These are phyloP conservation scores for Zaprionus taronus DNA, from an alignment of 1,140 invertebrate genomes.

Conservation along the genomic window DNA sequence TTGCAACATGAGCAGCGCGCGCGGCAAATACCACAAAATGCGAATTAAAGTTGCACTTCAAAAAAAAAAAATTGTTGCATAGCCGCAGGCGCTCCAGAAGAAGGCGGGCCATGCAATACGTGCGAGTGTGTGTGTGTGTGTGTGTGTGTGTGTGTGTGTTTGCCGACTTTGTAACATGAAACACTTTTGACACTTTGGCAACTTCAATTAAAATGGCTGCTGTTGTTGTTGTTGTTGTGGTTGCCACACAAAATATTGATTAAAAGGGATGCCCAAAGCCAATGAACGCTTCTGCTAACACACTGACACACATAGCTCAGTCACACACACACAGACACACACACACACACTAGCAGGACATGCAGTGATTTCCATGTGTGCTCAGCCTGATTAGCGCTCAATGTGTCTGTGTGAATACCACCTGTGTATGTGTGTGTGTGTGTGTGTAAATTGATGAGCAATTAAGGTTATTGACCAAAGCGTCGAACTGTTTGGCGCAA, in stretches of 20 bases:
- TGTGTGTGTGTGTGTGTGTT: constrained; percentile 7
- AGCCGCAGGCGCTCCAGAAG: constrained; percentile 7
- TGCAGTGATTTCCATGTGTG: constrained; percentile 22
- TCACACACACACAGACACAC: background rate
- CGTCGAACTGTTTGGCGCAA: constrained; percentile 5
- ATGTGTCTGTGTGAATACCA: constrained; percentile 1
- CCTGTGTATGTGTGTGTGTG: background rate
- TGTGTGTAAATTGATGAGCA: constrained; percentile 69
- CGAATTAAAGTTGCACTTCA: constrained; percentile 20
- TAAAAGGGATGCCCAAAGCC: constrained; percentile 55
- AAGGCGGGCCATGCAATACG: background rate
- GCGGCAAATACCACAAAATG: constrained; percentile 17
- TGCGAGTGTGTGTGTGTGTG: constrained; percentile 1
- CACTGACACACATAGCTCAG: constrained; percentile 54
- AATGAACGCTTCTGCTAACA: constrained; percentile 45
- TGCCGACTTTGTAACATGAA: constrained; percentile 24
- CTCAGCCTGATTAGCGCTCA: constrained; percentile 37
- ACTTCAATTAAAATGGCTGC: constrained; percentile 47
- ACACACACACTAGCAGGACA: background rate
- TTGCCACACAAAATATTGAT: constrained; percentile 60
- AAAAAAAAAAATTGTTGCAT: constrained; percentile 31
- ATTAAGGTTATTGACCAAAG: constrained; percentile 79
- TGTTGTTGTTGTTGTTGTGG: constrained; percentile 4
- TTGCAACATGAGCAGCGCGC: constrained; percentile 2
- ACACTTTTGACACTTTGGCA: constrained; percentile 45